Conservation (phyloP, 2,113 vertebrate genomes). For the Microtus ochrogaster region DNA sequence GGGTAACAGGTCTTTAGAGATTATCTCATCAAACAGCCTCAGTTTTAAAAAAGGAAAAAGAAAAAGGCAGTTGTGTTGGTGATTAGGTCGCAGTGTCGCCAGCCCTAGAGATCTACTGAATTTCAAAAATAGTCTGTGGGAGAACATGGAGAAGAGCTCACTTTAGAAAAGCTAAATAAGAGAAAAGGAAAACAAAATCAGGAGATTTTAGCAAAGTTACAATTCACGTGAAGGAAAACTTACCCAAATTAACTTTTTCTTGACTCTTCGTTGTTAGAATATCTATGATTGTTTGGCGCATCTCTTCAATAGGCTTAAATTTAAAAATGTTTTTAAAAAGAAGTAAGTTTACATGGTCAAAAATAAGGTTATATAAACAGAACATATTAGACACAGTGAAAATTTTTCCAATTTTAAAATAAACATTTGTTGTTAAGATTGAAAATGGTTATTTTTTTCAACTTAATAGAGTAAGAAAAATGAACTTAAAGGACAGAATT, state of each 20-base stretch:
- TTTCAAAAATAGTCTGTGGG: neutral
- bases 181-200: slow-evolving; percentile 21
- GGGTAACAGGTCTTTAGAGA: neutral
- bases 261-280: slow-evolving; percentile 81
- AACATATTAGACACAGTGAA: slow-evolving; percentile 59
- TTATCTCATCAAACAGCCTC: neutral
- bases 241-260: slow-evolving; percentile 84
- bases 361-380: slow-evolving; percentile 41
- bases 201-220: slow-evolving; percentile 45
- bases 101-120: neutral
- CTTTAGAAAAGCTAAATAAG: neutral
- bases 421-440: slow-evolving; percentile 16
- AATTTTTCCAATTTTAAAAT: slow-evolving; percentile 35
- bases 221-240: slow-evolving; percentile 75
- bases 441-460: slow-evolving; percentile 42
- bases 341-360: slow-evolving; percentile 63
- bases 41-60: no score
- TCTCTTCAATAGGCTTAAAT: slow-evolving; percentile 87
- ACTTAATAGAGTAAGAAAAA: slow-evolving; percentile 33
- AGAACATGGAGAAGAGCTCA: slow-evolving; percentile 1
- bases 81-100: neutral
- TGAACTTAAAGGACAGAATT: neutral
- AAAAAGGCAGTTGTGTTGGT: neutral
- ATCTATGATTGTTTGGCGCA: slow-evolving; percentile 88
- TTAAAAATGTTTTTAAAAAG: slow-evolving; percentile 37